phyloP scores from a whole-genome alignment of 30 jellyfish, hydroid and myxozoan species.

The Rhopilema esculentum region DNA sequence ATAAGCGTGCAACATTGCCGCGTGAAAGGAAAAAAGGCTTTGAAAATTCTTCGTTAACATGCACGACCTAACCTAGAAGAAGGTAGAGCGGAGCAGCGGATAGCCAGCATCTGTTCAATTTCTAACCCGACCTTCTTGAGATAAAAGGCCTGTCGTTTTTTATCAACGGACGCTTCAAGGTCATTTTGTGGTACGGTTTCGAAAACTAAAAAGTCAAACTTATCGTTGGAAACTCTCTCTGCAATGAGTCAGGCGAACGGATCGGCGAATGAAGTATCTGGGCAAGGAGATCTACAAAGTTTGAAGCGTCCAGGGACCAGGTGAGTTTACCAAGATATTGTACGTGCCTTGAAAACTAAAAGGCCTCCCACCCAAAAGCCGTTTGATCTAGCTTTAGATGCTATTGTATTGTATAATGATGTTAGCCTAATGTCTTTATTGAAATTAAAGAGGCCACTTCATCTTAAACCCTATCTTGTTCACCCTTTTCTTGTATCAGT shows the following conservation, averaged over 20 bases:
- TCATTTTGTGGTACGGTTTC: background rate
- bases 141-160: conserved; percentile 45
- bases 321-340: background rate
- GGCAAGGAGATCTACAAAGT: conserved; percentile 39
- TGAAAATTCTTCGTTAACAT: no score
- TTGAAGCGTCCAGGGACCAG: conserved; percentile 79
- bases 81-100: conserved; percentile 16
- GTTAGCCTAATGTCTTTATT: no score
- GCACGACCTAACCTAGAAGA: conserved; percentile 2
- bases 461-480: no score
- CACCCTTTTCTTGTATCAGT: no score
- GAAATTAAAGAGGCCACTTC: no score
- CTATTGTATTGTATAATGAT: no score
- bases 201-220: background rate
- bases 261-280: conserved; percentile 54
- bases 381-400: no score
- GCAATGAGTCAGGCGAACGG: conserved; percentile 73
- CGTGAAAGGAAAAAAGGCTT: background rate
- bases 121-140: conserved; percentile 35
- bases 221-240: background rate
- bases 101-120: conserved; percentile 63
- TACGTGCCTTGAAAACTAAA: background rate
- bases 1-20: background rate
- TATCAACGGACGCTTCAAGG: background rate
- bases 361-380: no score